Percentiles rank a stretch among this genome's conserved stretches.
phyloP scores from a whole-genome alignment of 2,797 vertebrate species.

The Hirundo rustica region DNA sequence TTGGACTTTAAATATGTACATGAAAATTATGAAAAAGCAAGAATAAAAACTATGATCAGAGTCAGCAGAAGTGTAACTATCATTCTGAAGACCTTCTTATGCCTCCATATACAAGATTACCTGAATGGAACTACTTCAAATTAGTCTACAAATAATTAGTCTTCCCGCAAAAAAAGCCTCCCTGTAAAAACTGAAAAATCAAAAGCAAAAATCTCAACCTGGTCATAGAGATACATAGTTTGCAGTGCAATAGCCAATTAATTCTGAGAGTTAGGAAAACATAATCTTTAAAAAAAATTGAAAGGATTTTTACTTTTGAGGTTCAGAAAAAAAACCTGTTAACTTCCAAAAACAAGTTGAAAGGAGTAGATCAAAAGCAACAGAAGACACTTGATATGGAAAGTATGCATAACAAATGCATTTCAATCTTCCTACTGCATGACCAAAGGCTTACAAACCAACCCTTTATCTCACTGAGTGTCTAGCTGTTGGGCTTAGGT shows the following conservation, averaged over 20 bases:
- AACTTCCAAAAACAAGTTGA: not conserved
- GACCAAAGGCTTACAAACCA: constrained; percentile 19
- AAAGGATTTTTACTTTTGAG: not conserved
- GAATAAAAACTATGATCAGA: not conserved
- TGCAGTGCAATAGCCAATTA: not conserved
- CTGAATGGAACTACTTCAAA: not conserved
- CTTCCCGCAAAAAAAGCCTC: not conserved
- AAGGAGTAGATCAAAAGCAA: constrained; percentile 11
- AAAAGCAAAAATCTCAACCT: not conserved
- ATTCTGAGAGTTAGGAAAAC: not conserved
- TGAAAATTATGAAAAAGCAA: not conserved
- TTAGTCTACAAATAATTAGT: not conserved
- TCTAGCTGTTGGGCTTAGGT: not conserved
- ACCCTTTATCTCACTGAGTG: not conserved
- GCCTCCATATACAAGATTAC: not conserved
- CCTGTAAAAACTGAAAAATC: not conserved
- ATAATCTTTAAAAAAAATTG: not conserved
- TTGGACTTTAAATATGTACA: not conserved
- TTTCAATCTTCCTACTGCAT: not conserved
- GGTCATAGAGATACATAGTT: not conserved
- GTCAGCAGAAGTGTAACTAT: not conserved
- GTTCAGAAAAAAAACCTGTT: not conserved
- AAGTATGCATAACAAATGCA: not conserved
- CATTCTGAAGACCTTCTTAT: not conserved
- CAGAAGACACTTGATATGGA: not conserved